phyloP scores from a whole-genome alignment of 2,113 vertebrate genomes.

The Micronycteris hirsuta region DNA sequence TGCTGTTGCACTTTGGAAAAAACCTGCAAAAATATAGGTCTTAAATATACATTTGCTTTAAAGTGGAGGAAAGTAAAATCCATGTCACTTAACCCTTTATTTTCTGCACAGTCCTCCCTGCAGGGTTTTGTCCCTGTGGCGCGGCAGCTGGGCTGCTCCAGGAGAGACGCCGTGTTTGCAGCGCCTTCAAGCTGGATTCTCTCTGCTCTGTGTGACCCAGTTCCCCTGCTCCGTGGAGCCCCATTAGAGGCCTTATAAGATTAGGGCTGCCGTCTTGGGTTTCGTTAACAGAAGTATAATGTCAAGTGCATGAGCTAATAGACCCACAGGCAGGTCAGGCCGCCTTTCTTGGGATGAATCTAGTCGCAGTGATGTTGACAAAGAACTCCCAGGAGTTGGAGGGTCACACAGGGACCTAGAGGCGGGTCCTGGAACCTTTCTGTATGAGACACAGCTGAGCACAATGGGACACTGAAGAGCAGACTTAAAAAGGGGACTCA shows the following conservation, averaged over 20 bases:
- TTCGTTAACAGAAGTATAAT: background rate
- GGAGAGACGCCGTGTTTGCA: background rate
- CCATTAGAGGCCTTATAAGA: background rate
- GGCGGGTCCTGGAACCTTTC: background rate
- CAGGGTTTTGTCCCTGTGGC: background rate
- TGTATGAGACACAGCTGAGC: background rate
- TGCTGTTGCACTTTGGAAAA: background rate
- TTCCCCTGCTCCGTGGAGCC: background rate
- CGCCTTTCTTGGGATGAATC: background rate
- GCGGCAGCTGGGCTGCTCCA: accelerated
- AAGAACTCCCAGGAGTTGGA: background rate
- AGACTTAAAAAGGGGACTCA: background rate
- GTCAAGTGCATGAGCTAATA: background rate
- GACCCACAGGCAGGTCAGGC: background rate
- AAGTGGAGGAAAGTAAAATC: background rate
- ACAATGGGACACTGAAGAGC: background rate
- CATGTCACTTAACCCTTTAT: background rate
- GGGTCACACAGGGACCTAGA: background rate
- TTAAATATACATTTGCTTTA: background rate
- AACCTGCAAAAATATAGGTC: background rate
- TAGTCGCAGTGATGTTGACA: background rate
- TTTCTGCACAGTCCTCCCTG: accelerated
- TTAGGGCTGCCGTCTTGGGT: background rate
- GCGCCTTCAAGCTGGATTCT: background rate
- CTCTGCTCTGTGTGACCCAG: background rate